These are phyloP conservation scores for Leucophenga montana DNA, from an alignment of 2,888 invertebrate species.

Conservation along the genomic window DNA sequence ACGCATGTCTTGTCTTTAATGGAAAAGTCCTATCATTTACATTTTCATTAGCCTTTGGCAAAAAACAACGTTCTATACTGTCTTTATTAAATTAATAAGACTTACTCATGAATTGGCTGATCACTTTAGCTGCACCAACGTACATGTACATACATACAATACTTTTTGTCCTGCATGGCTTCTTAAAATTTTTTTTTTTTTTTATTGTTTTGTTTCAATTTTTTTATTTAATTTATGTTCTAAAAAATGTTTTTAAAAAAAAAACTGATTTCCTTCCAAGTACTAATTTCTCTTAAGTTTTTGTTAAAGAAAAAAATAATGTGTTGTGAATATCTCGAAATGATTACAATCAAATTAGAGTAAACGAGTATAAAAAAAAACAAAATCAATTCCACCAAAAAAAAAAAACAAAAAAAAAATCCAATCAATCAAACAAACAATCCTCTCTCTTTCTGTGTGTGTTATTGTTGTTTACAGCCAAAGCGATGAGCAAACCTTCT, in stretches of 20 bases:
- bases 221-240: conserved; percentile 37
- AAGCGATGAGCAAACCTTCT: conserved; percentile 69
- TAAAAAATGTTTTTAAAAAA: conserved; percentile 30
- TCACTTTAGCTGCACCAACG: conserved; percentile 1
- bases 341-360: conserved; percentile 22
- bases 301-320: conserved; percentile 13
- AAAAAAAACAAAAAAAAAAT: conserved; percentile 36
- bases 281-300: conserved; percentile 30
- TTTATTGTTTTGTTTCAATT: neutral
- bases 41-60: neutral
- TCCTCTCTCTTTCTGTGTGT: conserved; percentile 60
- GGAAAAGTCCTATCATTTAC: no score
- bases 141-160: neutral
- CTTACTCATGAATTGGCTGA: no score
- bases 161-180: conserved; percentile 53
- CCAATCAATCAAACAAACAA: conserved; percentile 47
- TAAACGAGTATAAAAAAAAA: conserved; percentile 7
- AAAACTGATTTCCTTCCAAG: conserved; percentile 20
- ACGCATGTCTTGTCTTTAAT: no score
- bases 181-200: conserved; percentile 39
- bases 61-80: no score
- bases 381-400: conserved; percentile 25
- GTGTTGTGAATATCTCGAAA: conserved; percentile 22
- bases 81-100: no score
- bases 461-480: conserved; percentile 73